Percentiles rank a stretch among this genome's conserved stretches.
Evolutionary conservation across 2,888 invertebrate species (phyloP).

Genomic region (Charanyca ferruginea): DNA sequence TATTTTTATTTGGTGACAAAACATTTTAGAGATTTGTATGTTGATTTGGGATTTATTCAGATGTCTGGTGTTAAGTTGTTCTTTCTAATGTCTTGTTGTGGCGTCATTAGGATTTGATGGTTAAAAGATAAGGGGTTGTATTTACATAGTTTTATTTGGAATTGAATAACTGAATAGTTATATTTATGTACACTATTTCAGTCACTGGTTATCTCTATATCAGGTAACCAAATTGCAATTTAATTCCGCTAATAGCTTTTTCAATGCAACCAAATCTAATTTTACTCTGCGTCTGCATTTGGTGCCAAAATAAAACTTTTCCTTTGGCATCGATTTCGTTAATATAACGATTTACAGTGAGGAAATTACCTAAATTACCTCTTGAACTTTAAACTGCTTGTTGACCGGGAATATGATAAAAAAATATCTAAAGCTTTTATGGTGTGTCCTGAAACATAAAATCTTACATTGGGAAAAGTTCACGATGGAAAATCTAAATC

Average conservation of each 20-base stretch:
- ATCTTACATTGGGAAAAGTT: background rate
- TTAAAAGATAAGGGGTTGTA: slow-evolving; percentile 41
- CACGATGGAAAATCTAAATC: background rate
- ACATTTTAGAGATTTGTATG: slow-evolving; percentile 71
- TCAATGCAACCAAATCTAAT: background rate
- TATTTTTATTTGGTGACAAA: slow-evolving; percentile 82
- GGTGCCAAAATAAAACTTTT: no score
- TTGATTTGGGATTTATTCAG: slow-evolving; percentile 73
- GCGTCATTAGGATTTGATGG: slow-evolving; percentile 59
- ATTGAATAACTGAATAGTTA: slow-evolving; percentile 2
- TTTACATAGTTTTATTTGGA: slow-evolving; percentile 24
- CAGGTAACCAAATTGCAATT: background rate
- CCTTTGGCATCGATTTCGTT: no score
- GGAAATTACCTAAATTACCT: background rate
- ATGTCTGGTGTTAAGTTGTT: slow-evolving; percentile 65
- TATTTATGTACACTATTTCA: background rate
- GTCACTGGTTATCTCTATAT: background rate
- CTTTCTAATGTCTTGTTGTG: slow-evolving; percentile 53
- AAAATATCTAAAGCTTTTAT: no score
- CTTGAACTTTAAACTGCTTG: no score
- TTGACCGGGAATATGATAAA: no score
- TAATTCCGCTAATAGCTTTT: background rate
- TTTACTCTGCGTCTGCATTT: no score
- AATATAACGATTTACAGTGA: background rate
- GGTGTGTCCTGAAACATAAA: background rate